phyloP scores from a whole-genome alignment of 1,140 invertebrate genomes.

The Panulirus ornatus region DNA sequence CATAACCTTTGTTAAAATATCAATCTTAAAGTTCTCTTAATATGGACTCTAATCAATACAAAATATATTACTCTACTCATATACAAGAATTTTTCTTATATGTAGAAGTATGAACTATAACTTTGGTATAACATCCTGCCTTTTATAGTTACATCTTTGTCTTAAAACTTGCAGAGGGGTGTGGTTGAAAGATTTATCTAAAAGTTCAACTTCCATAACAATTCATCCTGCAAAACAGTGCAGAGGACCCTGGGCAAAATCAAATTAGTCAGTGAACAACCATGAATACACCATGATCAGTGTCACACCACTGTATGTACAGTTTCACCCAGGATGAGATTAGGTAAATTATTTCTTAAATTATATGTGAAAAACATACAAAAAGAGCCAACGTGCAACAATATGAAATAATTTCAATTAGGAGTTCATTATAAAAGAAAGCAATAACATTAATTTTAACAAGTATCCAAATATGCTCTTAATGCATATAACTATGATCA shows the following conservation, averaged over 20 bases:
- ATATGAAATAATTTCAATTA: neutral
- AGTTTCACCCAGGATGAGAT: neutral
- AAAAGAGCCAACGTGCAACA: neutral
- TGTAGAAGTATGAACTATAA: constrained; percentile 24
- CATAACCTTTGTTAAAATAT: constrained; percentile 18
- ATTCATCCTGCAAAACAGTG: neutral
- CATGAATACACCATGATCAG: neutral
- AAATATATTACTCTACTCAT: constrained; percentile 43
- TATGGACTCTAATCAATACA: constrained; percentile 38
- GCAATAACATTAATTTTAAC: neutral
- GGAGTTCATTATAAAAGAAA: neutral
- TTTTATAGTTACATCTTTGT: constrained; percentile 8
- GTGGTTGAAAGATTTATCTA: no score
- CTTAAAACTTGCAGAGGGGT: neutral
- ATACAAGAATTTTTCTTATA: constrained; percentile 37
- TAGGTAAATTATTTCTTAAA: neutral
- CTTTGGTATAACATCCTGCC: constrained; percentile 46
- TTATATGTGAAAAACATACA: neutral
- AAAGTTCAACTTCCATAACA: neutral
- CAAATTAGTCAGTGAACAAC: neutral
- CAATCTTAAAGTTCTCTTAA: constrained; percentile 17
- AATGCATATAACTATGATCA: constrained; percentile 27
- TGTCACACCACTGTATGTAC: neutral
- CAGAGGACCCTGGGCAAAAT: neutral
- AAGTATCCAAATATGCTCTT: neutral